phyloP scores from a whole-genome alignment of 2,113 vertebrate species.

The Neopipo cinnamomea region DNA sequence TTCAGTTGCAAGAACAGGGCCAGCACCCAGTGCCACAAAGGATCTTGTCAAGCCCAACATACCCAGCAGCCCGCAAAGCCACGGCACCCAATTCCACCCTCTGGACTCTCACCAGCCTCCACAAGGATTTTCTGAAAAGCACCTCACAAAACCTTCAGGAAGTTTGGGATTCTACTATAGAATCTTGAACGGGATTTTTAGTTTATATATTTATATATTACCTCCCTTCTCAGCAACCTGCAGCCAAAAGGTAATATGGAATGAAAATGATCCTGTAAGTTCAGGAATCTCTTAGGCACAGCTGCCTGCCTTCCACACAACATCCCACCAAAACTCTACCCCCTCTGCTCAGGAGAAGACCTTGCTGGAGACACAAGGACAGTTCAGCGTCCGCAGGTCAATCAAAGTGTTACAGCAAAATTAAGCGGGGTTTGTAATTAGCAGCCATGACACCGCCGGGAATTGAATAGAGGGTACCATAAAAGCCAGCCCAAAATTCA shows the following conservation, averaged over 20 bases:
- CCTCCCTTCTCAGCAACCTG: background rate
- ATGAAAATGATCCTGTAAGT: background rate
- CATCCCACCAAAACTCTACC: background rate
- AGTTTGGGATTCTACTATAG: background rate
- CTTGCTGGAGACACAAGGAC: background rate
- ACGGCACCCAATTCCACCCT: background rate
- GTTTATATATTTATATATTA: background rate
- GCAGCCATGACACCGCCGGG: background rate
- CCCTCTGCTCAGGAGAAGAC: background rate
- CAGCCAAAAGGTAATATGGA: background rate
- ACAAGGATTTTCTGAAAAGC: background rate
- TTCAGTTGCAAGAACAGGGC: background rate
- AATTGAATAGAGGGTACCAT: background rate
- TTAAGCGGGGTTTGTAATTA: background rate
- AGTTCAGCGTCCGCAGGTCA: background rate
- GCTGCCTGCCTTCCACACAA: background rate
- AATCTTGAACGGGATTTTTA: background rate
- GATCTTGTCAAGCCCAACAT: background rate
- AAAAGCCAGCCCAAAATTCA: background rate
- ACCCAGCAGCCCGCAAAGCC: rapidly evolving
- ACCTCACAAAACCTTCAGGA: background rate
- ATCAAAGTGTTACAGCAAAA: background rate
- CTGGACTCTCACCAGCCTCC: background rate
- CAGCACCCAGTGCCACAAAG: background rate
- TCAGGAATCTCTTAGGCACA: background rate